These are phyloP conservation scores for Eupithecia vulgata DNA, from an alignment of 2,888 invertebrate species.

Conservation along the genomic window DNA sequence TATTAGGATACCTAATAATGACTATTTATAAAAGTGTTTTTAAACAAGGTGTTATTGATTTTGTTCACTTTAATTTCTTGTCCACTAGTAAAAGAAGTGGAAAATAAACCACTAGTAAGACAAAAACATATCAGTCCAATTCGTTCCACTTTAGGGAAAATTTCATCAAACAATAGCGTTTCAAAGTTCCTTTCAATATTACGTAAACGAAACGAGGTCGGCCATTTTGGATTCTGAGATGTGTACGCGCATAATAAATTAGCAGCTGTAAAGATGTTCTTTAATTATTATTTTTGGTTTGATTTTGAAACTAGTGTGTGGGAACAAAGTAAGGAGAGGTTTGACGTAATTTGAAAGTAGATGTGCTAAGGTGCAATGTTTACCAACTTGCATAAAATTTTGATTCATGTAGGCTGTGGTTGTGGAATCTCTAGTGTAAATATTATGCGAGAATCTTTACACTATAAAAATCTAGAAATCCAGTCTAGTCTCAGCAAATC, in stretches of 20 bases:
- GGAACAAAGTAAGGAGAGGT: conserved; percentile 10
- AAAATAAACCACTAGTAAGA: too few species aligned
- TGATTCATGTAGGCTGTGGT: not conserved
- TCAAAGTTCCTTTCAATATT: conserved; percentile 28
- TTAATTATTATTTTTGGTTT: conserved; percentile 22
- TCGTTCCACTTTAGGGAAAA: conserved; percentile 8
- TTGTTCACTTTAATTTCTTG: too few species aligned
- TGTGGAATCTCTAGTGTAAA: too few species aligned
- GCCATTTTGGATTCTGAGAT: conserved; percentile 33
- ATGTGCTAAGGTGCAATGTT: not conserved
- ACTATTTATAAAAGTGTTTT: too few species aligned
- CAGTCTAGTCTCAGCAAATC: too few species aligned
- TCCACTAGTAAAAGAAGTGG: too few species aligned
- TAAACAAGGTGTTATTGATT: too few species aligned
- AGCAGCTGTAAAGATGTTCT: conserved; percentile 2
- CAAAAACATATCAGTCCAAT: not conserved
- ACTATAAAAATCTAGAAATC: too few species aligned
- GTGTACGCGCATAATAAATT: conserved; percentile 26
- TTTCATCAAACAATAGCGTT: conserved; percentile 16
- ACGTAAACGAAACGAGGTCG: conserved; percentile 39
- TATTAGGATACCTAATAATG: too few species aligned
- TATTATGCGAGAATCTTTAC: too few species aligned
- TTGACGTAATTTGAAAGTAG: conserved; percentile 17
- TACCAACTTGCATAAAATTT: not conserved
- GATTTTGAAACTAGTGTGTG: conserved; percentile 26